Percentiles rank a stretch among this genome's conserved stretches.
These are phyloP conservation scores for Cataglyphis hispanica DNA, from an alignment of 1,140 invertebrate genomes.

Conservation along the genomic window DNA sequence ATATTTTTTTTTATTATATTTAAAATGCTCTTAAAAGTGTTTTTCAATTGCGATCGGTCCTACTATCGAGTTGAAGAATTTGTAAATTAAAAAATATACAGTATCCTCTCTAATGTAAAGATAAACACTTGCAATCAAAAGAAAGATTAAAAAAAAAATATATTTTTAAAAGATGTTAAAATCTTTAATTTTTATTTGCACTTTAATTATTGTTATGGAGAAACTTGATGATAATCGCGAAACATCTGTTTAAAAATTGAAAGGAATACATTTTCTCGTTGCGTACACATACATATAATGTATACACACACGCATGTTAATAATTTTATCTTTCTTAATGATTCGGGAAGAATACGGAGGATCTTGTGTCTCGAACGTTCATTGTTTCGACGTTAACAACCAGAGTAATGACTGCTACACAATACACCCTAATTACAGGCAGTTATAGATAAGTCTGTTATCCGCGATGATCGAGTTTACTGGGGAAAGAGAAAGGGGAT, in stretches of 20 bases:
- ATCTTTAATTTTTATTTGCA: neutral
- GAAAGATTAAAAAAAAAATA: neutral
- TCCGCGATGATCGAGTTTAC: slow-evolving; percentile 73
- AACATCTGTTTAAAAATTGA: neutral
- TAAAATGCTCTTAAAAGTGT: slow-evolving; percentile 1
- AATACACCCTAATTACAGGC: slow-evolving; percentile 77
- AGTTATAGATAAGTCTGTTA: slow-evolving; percentile 78
- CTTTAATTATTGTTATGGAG: neutral
- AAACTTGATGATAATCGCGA: neutral
- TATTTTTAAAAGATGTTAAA: neutral
- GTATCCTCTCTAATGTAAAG: neutral
- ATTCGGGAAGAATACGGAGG: neutral
- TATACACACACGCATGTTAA: neutral
- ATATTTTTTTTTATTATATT: neutral
- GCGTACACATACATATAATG: no score
- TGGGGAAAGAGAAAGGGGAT: slow-evolving; percentile 12
- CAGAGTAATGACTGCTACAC: slow-evolving; percentile 48
- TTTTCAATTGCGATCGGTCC: neutral
- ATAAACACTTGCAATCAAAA: neutral
- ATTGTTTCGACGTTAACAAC: slow-evolving; percentile 59
- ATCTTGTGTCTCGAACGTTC: slow-evolving; percentile 1
- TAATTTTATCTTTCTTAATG: slow-evolving; percentile 48
- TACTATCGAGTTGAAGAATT: neutral
- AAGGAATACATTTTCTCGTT: neutral
- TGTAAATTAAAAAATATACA: neutral